A percentile compares a stretch with the other conserved stretches of the same genome.
These are phyloP conservation scores for Platorchestia sp. DNA, from an alignment of 1,140 invertebrate genomes.

Conservation along the genomic window DNA sequence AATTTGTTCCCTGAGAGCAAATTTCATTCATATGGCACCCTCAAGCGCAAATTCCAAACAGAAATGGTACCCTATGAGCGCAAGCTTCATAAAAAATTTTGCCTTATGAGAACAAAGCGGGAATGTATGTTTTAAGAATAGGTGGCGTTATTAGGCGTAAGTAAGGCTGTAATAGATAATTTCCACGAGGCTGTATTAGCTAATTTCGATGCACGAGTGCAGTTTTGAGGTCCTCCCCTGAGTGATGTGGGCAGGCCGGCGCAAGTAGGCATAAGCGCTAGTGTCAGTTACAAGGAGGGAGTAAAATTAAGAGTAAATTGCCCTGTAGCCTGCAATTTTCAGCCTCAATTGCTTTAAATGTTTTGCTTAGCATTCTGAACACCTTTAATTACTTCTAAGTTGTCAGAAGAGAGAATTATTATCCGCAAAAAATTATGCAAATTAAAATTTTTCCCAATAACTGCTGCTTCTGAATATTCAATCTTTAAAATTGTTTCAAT, in stretches of 20 bases:
- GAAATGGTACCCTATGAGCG: no score
- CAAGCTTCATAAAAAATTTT: background rate
- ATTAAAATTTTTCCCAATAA: background rate
- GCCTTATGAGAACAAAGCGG: background rate
- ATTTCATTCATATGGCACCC: background rate
- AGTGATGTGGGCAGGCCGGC: background rate
- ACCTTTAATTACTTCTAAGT: background rate
- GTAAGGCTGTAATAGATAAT: background rate
- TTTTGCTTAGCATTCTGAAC: background rate
- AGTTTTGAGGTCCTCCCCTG: background rate
- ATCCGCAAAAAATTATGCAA: background rate
- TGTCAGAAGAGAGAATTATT: background rate
- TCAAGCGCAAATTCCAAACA: background rate
- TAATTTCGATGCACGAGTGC: background rate
- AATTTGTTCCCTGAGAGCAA: no score
- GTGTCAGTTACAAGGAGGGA: background rate
- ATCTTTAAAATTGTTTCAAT: background rate
- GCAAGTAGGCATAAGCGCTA: background rate
- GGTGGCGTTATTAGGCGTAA: background rate
- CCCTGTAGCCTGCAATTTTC: background rate
- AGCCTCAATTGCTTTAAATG: background rate
- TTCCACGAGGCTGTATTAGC: background rate
- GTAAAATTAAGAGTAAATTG: background rate
- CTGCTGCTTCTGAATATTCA: background rate
- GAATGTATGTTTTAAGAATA: background rate